These are phyloP conservation scores for Steinernema khuongi DNA, from an alignment of 1,140 invertebrate genomes.

Conservation along the genomic window DNA sequence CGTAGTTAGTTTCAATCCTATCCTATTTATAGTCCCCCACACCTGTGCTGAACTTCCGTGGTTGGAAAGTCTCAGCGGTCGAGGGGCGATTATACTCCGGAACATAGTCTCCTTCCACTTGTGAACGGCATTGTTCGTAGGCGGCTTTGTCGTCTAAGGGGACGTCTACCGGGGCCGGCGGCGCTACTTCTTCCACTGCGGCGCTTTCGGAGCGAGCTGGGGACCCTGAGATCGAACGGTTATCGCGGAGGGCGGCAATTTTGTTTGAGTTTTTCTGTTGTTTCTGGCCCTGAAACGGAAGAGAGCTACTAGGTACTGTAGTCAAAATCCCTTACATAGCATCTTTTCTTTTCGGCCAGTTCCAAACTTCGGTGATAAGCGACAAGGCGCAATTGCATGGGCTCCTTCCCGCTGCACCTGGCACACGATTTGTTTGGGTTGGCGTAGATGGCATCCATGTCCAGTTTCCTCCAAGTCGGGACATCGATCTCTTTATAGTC, in stretches of 20 bases:
- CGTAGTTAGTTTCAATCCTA: background rate
- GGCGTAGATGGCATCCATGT: background rate
- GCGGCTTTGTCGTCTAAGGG: background rate
- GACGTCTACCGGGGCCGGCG: background rate
- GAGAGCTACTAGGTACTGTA: background rate
- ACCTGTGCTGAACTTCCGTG: background rate
- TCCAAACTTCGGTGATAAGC: background rate
- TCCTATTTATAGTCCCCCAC: background rate
- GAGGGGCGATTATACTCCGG: background rate
- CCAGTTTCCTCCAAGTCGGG: background rate
- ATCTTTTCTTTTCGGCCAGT: background rate
- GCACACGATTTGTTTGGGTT: background rate
- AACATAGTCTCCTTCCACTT: background rate
- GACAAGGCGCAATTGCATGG: background rate
- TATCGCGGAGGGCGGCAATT: background rate
- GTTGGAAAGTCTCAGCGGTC: background rate
- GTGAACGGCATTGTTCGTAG: background rate
- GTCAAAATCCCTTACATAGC: background rate
- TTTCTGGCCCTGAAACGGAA: background rate
- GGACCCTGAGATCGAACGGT: background rate
- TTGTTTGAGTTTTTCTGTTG: background rate
- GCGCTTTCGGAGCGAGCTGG: background rate
- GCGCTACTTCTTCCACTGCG: too few relatives aligned
- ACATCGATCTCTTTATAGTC: conserved; percentile 7
- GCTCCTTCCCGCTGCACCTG: background rate